Evolutionary conservation across 1,140 invertebrate species (phyloP).

Genomic region (Goniozus legneri): DNA sequence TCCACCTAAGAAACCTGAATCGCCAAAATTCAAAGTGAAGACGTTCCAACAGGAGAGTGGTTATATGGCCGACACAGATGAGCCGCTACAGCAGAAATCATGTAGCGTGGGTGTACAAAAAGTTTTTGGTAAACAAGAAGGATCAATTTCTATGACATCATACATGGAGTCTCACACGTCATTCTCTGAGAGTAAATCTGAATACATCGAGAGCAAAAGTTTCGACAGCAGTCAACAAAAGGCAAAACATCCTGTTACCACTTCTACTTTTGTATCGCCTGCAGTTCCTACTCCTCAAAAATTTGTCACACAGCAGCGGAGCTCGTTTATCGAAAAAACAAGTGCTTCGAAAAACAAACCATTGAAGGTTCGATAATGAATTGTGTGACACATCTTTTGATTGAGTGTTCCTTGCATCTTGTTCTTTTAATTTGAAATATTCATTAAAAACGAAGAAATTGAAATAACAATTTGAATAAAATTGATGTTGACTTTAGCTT

Average conservation of each 20-base stretch:
- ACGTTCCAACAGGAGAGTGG: slow-evolving; percentile 59
- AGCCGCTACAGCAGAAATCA: slow-evolving; percentile 48
- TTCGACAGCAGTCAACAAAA: slow-evolving; percentile 36
- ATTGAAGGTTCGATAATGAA: slow-evolving; percentile 42
- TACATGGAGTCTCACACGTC: slow-evolving; percentile 37
- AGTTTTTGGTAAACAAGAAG: slow-evolving; percentile 40
- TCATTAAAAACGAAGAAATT: no score
- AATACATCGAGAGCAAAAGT: slow-evolving; percentile 40
- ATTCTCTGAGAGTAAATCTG: slow-evolving; percentile 37
- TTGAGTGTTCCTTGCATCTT: slow-evolving; percentile 6
- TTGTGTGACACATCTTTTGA: slow-evolving; percentile 26
- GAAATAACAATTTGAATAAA: no score
- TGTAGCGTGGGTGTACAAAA: slow-evolving; percentile 24
- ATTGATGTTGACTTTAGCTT: no score
- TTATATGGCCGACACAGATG: slow-evolving; percentile 72
- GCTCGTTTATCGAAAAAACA: slow-evolving; percentile 40
- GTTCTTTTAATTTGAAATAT: slow-evolving; percentile 2
- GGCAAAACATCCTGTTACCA: slow-evolving; percentile 22
- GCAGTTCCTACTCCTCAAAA: slow-evolving; percentile 26
- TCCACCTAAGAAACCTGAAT: slow-evolving; percentile 51
- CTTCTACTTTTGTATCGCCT: slow-evolving; percentile 20
- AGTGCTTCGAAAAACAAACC: slow-evolving; percentile 27
- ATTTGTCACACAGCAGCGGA: slow-evolving; percentile 33
- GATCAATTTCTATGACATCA: slow-evolving; percentile 27
- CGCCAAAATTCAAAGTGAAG: slow-evolving; percentile 58